Base-by-base conservation (phyloP, 2,113 vertebrate species). In the Cyphomyrus plagiostoma region DNA sequence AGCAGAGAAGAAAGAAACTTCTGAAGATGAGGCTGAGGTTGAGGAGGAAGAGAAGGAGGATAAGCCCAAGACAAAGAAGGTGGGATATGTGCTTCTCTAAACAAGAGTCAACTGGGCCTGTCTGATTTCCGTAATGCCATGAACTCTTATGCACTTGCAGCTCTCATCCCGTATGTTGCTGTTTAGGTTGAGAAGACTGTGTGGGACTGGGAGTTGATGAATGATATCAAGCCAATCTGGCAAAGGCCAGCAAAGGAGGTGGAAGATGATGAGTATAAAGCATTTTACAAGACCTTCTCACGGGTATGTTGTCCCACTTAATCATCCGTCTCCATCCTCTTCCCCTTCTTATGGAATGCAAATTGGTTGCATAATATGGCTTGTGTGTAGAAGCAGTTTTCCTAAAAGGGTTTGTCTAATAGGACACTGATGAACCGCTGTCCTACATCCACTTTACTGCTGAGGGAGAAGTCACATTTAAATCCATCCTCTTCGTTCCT, bases 121-220 rank as follows among this genome's bases (percentile, higher is more conserved):
- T 49, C 4, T 58, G 15, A 88, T 45, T 19, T 77, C n/a, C 0
- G 3, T 83, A 21, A 46, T 83, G 42, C 19, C 23, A 26, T 26
- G 62, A 66, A 11, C n/a, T 66, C 3, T n/a, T 46, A 42, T 17
- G 17, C 39, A 7, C 15, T 42, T 82, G 1, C 15, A 42, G 13
- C 77, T 42, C 10, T 39, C 8, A 45, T 45, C 39, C 42, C 82
- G 23, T 84, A 6, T 82, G 35, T 3, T 92, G 1, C 91, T 13
- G 58, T 90, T 2, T 90, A 99, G 98, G 98, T 99, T 91, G 98
- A 99, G 92, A 99, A 99, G 95, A 99, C 98, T 1, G 97, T 99
- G 88, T 99, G 98, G 98, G 98, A 99, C 58, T 99, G 98, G 98
- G 98, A 99, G 90, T 97, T 99, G 84, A 99, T 99, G 98, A 99